These are phyloP conservation scores for Drosophila nr. perissopoda DNA, from an alignment of 2,888 invertebrate genomes.

Conservation along the genomic window DNA sequence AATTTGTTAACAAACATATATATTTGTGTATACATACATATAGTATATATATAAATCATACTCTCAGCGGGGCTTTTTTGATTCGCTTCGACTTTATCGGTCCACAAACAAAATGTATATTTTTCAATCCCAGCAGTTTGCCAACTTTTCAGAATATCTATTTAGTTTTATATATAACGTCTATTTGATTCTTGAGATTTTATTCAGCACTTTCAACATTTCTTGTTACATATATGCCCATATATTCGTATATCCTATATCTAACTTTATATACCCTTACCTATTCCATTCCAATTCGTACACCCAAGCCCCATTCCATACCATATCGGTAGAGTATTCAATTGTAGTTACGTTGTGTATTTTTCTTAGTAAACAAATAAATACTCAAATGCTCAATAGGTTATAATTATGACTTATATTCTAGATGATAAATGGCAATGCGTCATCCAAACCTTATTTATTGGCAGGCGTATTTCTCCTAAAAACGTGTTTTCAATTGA, in stretches of 20 bases:
- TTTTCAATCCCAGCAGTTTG: neutral
- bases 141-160: neutral
- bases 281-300: neutral
- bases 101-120: neutral
- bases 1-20: neutral
- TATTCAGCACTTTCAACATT: neutral
- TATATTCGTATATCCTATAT: neutral
- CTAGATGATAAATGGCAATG: constrained; percentile 9
- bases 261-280: neutral
- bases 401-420: neutral
- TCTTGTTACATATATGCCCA: neutral
- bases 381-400: neutral
- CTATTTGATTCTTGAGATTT: too few species aligned
- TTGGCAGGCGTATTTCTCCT: neutral
- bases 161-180: too few species aligned
- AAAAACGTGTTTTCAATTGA: constrained; percentile 1
- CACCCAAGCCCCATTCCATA: neutral
- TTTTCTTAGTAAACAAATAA: neutral
- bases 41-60: neutral
- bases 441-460: constrained; percentile 3
- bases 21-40: neutral
- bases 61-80: neutral
- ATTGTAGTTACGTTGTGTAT: neutral
- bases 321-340: neutral
- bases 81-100: neutral